phyloP scores from a whole-genome alignment of 2,888 invertebrate species.

The Horisme vitalbata region DNA sequence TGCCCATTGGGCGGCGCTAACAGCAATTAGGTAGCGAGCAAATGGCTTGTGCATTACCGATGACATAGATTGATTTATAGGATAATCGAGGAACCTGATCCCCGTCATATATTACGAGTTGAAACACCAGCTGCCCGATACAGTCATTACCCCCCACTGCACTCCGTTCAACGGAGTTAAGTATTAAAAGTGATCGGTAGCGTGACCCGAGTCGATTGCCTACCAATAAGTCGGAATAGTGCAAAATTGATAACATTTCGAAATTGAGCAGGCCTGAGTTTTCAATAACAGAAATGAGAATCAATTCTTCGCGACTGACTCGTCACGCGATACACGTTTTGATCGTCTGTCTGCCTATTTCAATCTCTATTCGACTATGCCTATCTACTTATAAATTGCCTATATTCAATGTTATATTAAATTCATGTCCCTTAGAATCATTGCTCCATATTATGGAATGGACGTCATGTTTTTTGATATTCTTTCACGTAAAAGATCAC shows the following conservation, averaged over 20 bases:
- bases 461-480: conserved; percentile 73
- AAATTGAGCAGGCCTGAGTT: conserved; percentile 48
- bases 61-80: conserved; percentile 79
- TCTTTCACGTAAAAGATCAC: conserved; percentile 81
- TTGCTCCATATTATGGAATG: conserved; percentile 62
- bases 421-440: conserved; percentile 66
- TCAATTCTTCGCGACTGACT: conserved; percentile 48
- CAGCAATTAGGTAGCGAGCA: conserved; percentile 77
- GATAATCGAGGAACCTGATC: conserved; percentile 49
- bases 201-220: conserved; percentile 58
- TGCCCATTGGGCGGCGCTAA: conserved; percentile 78
- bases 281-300: conserved; percentile 53
- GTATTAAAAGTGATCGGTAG: conserved; percentile 59
- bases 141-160: conserved; percentile 60
- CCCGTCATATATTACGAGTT: conserved; percentile 51
- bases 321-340: conserved; percentile 59
- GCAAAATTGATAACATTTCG: conserved; percentile 57
- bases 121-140: conserved; percentile 54
- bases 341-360: conserved; percentile 41
- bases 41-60: conserved; percentile 80
- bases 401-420: conserved; percentile 62
- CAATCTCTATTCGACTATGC: conserved; percentile 42
- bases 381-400: conserved; percentile 55
- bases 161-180: conserved; percentile 49
- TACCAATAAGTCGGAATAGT: conserved; percentile 51